phyloP scores from a whole-genome alignment of 2,888 invertebrate genomes.

The Platycnemis pennipes region DNA sequence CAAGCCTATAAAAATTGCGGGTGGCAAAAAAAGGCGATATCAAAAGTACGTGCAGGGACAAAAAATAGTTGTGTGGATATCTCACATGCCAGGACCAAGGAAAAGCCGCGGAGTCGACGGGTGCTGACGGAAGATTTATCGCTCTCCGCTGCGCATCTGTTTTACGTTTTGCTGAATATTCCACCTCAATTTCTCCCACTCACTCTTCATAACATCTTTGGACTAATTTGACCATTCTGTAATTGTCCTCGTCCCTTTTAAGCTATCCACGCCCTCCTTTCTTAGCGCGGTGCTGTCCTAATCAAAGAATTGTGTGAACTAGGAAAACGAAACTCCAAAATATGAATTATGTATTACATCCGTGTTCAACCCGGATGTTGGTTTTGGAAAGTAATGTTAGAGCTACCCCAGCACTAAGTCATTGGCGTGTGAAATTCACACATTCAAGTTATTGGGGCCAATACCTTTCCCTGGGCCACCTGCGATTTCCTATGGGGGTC shows the following conservation, averaged over 20 bases:
- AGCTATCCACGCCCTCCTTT: not conserved
- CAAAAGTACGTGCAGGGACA: slow-evolving; percentile 25
- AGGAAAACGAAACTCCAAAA: too few relatives aligned
- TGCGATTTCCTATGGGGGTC: too few relatives aligned
- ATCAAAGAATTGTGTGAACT: too few relatives aligned
- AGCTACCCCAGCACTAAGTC: too few relatives aligned
- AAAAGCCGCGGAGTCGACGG: slow-evolving; percentile 41
- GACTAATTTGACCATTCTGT: slow-evolving; percentile 25
- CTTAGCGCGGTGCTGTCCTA: too few relatives aligned
- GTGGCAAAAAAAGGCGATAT: slow-evolving; percentile 53
- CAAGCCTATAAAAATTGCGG: slow-evolving; percentile 61
- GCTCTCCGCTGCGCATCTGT: slow-evolving; percentile 59
- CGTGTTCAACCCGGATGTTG: too few relatives aligned
- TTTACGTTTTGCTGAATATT: slow-evolving; percentile 60
- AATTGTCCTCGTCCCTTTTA: not conserved
- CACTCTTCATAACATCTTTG: not conserved
- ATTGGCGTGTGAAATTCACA: too few relatives aligned
- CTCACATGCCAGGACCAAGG: not conserved
- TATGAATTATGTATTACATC: too few relatives aligned
- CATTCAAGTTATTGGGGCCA: too few relatives aligned
- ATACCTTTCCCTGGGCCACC: too few relatives aligned
- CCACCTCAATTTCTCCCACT: slow-evolving; percentile 42
- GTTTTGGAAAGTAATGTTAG: too few relatives aligned
- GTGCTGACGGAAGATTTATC: slow-evolving; percentile 47
- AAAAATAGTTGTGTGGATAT: slow-evolving; percentile 23